Evolutionary conservation across 2,113 vertebrate species (phyloP), one percentile per base, ranked within the genome.

Genomic region (Hemibates koningsi): DNA sequence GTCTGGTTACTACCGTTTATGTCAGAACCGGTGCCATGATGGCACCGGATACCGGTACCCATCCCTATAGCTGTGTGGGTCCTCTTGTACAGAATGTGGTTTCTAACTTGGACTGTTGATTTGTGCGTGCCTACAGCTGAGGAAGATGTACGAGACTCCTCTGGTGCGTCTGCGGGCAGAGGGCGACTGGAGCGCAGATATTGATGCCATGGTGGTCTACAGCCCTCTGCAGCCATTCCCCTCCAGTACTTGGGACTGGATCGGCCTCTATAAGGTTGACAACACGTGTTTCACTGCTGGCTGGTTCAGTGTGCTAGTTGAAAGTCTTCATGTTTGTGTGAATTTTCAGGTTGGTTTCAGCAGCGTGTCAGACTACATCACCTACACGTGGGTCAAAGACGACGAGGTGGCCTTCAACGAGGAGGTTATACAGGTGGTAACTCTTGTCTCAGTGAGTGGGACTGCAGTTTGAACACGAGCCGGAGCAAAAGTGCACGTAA

Each of bases 201-300:
- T 95, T 0, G 98, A 99, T 2, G 95, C 97, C 83, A 50, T 97
- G 7, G 93, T 98, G 87, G 93, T 96, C 82, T 99, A 98, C 91
- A 96, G 94, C 7, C 82, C 94, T 0, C 90, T 94, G 14, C 92
- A 96, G 59, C 96, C 97, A 1, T 98, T 99, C 90, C 88, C 93
- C 3, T 97, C 97, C 94, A 99, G 98, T 50, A 85, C 97, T 24
- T 99, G 99, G 99, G 99, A 99, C 95, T 99, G 99, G 99, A 99
- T 99, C 53, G 99, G 98, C 9, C 97, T 99, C 56, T 99, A 97
- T 88, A 96, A 97, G 97, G 99, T 99, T 19, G 10, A 3, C 3
- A 45, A 16, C 16, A 17, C 4, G 9, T 32, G 6, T 3, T 48
- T 57, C 1, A 24, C 12, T 17, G 2, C 6, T 32, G 17, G 16